Percentiles rank a stretch among this genome's conserved stretches.
Conservation (phyloP, 1,140 invertebrate species). For the Teleogryllus occipitalis region DNA sequence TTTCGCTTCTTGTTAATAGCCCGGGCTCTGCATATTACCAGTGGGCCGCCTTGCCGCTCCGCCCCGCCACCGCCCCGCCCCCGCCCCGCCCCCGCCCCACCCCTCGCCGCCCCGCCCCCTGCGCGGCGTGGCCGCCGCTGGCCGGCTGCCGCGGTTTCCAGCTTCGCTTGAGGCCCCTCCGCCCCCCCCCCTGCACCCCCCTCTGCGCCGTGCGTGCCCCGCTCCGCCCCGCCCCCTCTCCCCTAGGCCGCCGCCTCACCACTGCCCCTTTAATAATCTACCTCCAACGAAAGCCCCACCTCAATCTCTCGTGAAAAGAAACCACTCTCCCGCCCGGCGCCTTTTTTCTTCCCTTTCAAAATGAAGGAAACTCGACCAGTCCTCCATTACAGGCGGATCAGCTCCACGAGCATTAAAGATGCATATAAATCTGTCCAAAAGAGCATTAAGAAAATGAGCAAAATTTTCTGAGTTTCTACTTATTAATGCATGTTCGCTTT, state of each 20-base stretch:
- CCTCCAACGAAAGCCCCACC: background rate
- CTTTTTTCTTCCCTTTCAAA: background rate
- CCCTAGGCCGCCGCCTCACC: background rate
- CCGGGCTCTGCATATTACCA: conserved; percentile 16
- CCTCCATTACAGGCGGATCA: too few relatives aligned
- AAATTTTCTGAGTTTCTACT: too few relatives aligned
- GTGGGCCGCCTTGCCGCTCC: background rate
- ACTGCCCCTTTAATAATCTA: conserved; percentile 9
- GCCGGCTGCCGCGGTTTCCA: background rate
- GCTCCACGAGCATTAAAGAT: too few relatives aligned
- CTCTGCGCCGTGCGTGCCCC: too few relatives aligned
- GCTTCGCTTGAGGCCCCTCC: background rate
- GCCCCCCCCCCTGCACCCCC: too few relatives aligned
- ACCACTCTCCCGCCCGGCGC: background rate
- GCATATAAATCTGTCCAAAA: too few relatives aligned
- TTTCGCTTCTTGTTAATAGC: conserved; percentile 21
- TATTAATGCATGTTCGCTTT: too few relatives aligned
- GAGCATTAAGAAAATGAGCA: too few relatives aligned
- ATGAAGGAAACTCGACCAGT: background rate
- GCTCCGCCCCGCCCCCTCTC: background rate
- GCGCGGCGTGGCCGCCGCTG: background rate
- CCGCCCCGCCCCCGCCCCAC: background rate
- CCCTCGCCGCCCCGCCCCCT: background rate
- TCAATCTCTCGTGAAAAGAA: background rate
- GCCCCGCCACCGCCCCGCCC: background rate